Conservation (phyloP, 2,797 vertebrate genomes). For the Rousettus madagascariensis region DNA sequence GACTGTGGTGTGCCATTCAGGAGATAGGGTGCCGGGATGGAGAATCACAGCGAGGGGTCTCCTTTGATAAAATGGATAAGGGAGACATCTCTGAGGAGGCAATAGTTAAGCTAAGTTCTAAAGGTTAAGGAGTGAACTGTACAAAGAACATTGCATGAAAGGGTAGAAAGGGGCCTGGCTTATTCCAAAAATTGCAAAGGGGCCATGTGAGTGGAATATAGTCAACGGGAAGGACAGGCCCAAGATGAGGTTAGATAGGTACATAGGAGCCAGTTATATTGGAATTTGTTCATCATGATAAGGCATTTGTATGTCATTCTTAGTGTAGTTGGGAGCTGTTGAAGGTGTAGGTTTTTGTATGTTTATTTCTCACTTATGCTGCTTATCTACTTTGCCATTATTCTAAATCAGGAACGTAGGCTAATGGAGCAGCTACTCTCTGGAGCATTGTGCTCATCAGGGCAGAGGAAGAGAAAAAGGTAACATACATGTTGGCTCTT, state of each 20-base stretch:
- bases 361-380: not conserved
- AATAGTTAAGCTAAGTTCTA: conserved; percentile 2
- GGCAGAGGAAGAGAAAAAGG: not conserved
- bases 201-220: not conserved
- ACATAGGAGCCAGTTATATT: not conserved
- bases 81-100: not conserved
- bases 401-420: not conserved
- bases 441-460: not conserved
- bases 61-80: not conserved
- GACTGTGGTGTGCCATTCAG: not conserved
- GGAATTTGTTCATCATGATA: not conserved
- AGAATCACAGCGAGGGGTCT: not conserved
- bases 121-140: not conserved
- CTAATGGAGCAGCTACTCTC: not conserved
- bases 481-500: not conserved
- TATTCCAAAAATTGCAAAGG: not conserved
- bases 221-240: not conserved
- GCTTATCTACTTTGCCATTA: not conserved
- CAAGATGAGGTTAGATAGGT: not conserved
- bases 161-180: not conserved
- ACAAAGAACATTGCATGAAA: not conserved
- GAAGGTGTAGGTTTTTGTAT: not conserved
- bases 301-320: not conserved
- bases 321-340: not conserved
- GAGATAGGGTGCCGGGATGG: not conserved